These are phyloP conservation scores for Lethenteron camtschaticum DNA, from an alignment of 2,113 vertebrate species.

Conservation along the genomic window DNA sequence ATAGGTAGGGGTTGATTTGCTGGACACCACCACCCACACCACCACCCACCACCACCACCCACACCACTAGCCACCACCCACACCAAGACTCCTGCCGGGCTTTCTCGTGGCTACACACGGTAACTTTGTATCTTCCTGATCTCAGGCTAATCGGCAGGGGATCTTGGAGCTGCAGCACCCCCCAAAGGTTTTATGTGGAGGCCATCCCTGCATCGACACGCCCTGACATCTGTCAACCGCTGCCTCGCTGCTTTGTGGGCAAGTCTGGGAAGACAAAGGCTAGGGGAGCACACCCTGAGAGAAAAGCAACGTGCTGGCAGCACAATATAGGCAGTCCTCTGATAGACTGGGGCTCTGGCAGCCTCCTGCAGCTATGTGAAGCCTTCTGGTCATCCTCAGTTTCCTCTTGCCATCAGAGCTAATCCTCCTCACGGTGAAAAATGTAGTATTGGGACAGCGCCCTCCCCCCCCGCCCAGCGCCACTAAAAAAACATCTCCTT, in stretches of 20 bases:
- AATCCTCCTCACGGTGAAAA: neutral
- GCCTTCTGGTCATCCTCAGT: neutral
- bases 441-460: neutral
- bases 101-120: too few relatives aligned
- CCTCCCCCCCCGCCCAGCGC: neutral
- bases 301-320: neutral
- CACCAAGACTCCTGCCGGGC: too few relatives aligned
- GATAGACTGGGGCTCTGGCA: too few relatives aligned
- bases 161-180: neutral
- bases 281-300: neutral
- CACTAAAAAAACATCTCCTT: too few relatives aligned
- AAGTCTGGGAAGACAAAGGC: neutral
- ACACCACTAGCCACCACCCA: too few relatives aligned
- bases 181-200: neutral
- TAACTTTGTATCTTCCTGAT: too few relatives aligned
- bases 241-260: neutral
- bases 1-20: too few relatives aligned
- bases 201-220: neutral
- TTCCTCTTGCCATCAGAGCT: too few relatives aligned
- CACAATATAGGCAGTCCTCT: neutral
- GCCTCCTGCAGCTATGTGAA: neutral
- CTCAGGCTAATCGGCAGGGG: too few relatives aligned
- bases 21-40: too few relatives aligned
- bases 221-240: neutral
- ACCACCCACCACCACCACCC: too few relatives aligned